Base-by-base conservation (phyloP, 2,888 invertebrate genomes). In the Oligia fasciuncula region DNA sequence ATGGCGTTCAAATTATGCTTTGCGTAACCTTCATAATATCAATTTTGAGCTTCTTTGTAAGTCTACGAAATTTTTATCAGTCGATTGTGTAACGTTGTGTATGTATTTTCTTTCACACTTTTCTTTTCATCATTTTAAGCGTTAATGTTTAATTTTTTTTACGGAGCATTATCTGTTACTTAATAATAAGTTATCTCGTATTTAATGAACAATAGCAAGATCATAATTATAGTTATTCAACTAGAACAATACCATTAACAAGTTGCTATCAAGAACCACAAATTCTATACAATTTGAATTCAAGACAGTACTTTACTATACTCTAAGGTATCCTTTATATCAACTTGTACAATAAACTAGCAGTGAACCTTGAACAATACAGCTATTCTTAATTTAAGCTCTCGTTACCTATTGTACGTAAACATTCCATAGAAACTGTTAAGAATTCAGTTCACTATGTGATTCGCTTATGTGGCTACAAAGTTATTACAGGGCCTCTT, bases 361-460 rank as follows among this genome's bases (percentile, higher is more conserved):
- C n/a, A 54, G 9, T 17, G 19, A 80, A 66, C 68, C 73, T 67
- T 72, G 57, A 67, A 69, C 70, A 77, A 71, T 79, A 80, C 54
- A 66, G 35, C 46, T 60, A 77, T 81, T 80, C 71, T 79, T 76
- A 67, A 72, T 75, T 69, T 73, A 81, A 80, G 67, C 72, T 60
- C 35, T 62, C 9, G 73, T 81, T 70, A 80, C 67, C 66, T 79
- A 73, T 86, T 83, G 79, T 84, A 57, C 8, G 63, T 60, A 51
- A 78, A 83, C 71, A 84, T 87, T 85, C 73, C 29, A 77, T 76
- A 43, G 77, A 74, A 78, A 67, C 76, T 77, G 67, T 81, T 79
- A 35, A 77, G 49, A 76, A 82, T 75, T 75, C 66, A 70, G 51
- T 71, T 71, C 66, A 75, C 73, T 29, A 72, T 77, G 71, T 85